Percentiles rank a stretch among this genome's conserved stretches.
Evolutionary conservation across 2,888 invertebrate species (phyloP).

Genomic region (Aporophyla lueneburgensis): DNA sequence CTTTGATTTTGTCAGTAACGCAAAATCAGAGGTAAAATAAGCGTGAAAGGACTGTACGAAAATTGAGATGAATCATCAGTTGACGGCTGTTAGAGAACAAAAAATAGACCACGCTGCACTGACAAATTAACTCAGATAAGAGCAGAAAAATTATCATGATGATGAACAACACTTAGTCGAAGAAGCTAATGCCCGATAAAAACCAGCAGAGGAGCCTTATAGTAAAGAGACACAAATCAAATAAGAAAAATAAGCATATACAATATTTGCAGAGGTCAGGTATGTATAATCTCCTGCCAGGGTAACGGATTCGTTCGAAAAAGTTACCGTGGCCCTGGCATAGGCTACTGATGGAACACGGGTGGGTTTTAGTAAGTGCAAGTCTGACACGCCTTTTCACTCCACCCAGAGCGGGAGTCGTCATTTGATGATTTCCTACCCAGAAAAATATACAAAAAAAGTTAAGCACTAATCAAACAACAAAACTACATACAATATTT

Average conservation of each 20-base stretch:
- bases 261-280: neutral
- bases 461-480: neutral
- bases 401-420: too few species aligned
- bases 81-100: neutral
- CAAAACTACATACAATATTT: slow-evolving; percentile 7
- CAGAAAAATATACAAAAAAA: too few species aligned
- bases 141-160: neutral
- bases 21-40: too few species aligned
- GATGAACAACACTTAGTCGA: slow-evolving; percentile 2
- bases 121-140: neutral
- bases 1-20: too few species aligned
- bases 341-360: too few species aligned
- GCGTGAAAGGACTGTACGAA: neutral
- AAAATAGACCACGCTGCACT: neutral
- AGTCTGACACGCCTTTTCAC: too few species aligned
- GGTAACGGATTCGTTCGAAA: too few species aligned
- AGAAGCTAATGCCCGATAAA: slow-evolving; percentile 21
- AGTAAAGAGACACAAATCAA: neutral
- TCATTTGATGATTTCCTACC: too few species aligned
- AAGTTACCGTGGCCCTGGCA: too few species aligned
- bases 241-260: neutral
- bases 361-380: too few species aligned
- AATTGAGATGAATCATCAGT: neutral
- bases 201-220: neutral
- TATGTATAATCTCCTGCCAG: too few species aligned